Conservation (phyloP, 2,797 vertebrate genomes). For the Champsocephalus gunnari region DNA sequence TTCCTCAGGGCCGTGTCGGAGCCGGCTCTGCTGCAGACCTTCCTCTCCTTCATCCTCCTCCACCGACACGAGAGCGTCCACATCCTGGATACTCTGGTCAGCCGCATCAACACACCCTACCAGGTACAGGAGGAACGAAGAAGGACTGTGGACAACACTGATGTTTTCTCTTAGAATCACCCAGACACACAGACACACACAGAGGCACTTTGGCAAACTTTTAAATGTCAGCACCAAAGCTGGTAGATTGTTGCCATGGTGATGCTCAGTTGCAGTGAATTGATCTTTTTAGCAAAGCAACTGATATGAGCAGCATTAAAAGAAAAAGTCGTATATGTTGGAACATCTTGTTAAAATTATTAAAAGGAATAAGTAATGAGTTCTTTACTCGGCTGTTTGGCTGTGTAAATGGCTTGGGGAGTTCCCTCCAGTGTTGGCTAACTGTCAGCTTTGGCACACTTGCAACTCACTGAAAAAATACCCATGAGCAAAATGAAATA, state of each 20-base stretch:
- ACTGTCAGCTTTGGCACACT: background rate
- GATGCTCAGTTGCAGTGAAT: constrained; percentile 16
- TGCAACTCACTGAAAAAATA: constrained; percentile 9
- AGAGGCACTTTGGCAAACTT: constrained; percentile 34
- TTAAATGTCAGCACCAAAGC: constrained; percentile 32
- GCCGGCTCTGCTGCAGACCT: constrained; percentile 93
- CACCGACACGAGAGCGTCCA: constrained; percentile 94
- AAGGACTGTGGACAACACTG: background rate
- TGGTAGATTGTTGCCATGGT: constrained; percentile 53
- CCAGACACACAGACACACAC: background rate
- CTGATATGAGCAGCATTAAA: background rate
- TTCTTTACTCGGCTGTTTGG: constrained; percentile 17
- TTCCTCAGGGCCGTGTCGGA: constrained; percentile 94
- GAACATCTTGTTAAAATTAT: background rate
- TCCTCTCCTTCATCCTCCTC: constrained; percentile 95
- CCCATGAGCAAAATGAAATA: constrained; percentile 3
- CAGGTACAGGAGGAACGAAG: constrained; percentile 81
- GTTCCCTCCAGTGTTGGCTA: constrained; percentile 34
- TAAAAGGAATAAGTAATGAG: too few species aligned
- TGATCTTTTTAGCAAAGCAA: constrained; percentile 10
- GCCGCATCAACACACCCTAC: constrained; percentile 97
- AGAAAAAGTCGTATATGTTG: background rate
- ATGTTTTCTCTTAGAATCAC: background rate
- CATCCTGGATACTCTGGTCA: constrained; percentile 95
- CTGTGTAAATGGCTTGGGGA: constrained; percentile 25